phyloP scores from a whole-genome alignment of 2,797 vertebrate species.

The Semotilus atromaculatus region DNA sequence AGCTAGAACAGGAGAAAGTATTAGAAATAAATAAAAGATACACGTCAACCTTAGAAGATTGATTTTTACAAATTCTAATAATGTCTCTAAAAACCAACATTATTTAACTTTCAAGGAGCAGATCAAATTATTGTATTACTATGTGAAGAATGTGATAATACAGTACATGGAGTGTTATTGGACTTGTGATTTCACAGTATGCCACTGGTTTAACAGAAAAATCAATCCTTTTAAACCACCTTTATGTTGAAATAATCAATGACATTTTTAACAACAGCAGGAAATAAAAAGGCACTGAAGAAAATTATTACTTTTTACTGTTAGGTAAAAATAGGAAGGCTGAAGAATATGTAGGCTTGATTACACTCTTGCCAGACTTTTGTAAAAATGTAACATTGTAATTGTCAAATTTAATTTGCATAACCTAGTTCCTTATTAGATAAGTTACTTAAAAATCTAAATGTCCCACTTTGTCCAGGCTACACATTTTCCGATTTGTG shows the following conservation, averaged over 20 bases:
- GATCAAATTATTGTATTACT: not conserved
- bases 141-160: slow-evolving; percentile 3
- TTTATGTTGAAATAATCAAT: not conserved
- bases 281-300: slow-evolving; percentile 1
- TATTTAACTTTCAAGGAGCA: not conserved
- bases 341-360: not conserved
- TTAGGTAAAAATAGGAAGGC: not conserved
- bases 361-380: not conserved
- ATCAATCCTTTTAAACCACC: not conserved
- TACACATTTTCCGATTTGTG: not conserved
- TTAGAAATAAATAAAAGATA: not conserved
- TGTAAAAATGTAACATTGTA: not conserved
- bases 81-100: not conserved
- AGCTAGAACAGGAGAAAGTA: not conserved
- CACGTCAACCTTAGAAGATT: not conserved
- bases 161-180: slow-evolving; percentile 3
- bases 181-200: not conserved
- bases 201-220: not conserved
- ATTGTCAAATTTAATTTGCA: not conserved
- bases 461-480: not conserved
- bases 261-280: not conserved
- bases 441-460: not conserved
- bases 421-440: not conserved
- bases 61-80: not conserved
- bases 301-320: not conserved